Percentiles rank a stretch among this genome's conserved stretches.
phyloP scores from a whole-genome alignment of 2,113 vertebrate species.

The Engraulis encrasicolus region DNA sequence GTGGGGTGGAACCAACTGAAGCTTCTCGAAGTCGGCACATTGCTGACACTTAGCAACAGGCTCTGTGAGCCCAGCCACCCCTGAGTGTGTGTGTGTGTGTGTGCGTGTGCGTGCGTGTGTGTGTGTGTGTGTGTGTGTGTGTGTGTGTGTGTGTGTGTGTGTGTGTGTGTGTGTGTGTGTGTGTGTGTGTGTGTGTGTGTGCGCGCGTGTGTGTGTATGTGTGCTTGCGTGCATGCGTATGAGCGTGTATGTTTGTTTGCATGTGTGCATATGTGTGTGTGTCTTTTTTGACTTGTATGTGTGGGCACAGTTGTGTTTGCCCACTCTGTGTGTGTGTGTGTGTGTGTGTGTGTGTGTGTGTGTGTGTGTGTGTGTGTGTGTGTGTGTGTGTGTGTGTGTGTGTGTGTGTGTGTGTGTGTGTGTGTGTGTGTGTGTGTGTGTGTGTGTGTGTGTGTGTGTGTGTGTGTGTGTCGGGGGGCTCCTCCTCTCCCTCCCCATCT shows the following conservation, averaged over 20 bases:
- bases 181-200: not conserved
- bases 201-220: not conserved
- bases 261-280: no score
- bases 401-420: constrained; percentile 25
- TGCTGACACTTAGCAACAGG: not conserved
- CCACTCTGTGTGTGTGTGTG: no score
- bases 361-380: not conserved
- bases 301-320: not conserved
- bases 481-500: no score
- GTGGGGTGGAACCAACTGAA: constrained; percentile 2
- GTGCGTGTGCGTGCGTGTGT: not conserved
- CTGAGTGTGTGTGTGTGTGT: constrained; percentile 16
- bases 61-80: not conserved
- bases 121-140: constrained; percentile 22
- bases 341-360: constrained; percentile 30
- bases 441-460: no score
- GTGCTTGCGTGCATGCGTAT: no score
- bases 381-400: constrained; percentile 16
- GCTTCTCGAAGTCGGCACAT: constrained; percentile 1
- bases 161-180: constrained; percentile 15
- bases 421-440: constrained; percentile 28
- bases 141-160: not conserved
- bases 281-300: no score
- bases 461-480: no score
- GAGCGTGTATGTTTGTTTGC: no score